A percentile compares a stretch with the other conserved stretches of the same genome.
These are phyloP conservation scores for Cephalopterus ornatus DNA, from an alignment of 2,113 vertebrate species.

Conservation along the genomic window DNA sequence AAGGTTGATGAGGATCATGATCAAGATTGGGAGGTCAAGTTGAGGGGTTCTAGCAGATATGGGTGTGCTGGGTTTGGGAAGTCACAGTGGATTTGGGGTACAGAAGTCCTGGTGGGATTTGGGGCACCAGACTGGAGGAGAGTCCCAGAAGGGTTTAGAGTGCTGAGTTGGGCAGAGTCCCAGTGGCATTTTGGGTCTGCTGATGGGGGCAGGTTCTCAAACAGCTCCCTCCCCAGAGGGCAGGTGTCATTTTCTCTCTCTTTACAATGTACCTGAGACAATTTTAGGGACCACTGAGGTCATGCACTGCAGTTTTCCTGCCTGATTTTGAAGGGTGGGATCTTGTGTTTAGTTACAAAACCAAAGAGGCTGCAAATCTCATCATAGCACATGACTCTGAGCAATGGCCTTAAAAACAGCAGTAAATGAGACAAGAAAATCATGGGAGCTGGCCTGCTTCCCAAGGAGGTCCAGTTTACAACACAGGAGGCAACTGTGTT, in stretches of 20 bases:
- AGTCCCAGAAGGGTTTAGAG: not conserved
- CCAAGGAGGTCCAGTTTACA: not conserved
- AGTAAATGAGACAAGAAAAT: not conserved
- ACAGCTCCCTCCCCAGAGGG: not conserved
- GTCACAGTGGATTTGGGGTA: not conserved
- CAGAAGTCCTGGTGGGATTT: not conserved
- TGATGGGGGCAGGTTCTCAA: not conserved
- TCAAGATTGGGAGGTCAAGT: not conserved
- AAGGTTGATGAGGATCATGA: not conserved
- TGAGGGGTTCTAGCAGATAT: not conserved
- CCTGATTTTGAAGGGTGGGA: not conserved
- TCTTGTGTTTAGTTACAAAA: not conserved
- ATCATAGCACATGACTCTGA: not conserved
- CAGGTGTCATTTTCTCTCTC: not conserved
- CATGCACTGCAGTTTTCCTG: not conserved
- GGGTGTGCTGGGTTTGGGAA: not conserved
- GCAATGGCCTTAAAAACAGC: not conserved
- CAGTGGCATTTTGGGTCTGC: not conserved
- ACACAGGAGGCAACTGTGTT: not conserved
- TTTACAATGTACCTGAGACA: not conserved
- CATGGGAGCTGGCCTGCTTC: not conserved
- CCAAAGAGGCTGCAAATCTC: not conserved
- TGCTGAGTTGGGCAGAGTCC: not conserved
- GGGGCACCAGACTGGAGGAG: not conserved
- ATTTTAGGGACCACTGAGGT: not conserved